Evolutionary conservation across 1,140 invertebrate genomes (phyloP), one percentile per base, ranked within the genome.

Genomic region (Diabrotica virgifera): DNA sequence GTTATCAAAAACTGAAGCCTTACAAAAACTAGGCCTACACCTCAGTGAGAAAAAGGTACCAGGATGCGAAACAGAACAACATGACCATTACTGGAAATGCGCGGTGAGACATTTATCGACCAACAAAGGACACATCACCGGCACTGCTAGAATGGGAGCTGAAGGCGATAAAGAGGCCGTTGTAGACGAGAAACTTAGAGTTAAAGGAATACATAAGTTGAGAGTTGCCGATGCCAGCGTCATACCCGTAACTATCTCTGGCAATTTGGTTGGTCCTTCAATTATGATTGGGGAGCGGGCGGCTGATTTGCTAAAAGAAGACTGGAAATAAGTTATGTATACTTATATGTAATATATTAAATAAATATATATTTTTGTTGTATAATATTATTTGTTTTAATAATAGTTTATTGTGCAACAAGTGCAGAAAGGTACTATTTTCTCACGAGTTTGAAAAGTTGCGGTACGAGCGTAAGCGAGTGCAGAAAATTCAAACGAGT

Each of bases 211-310:
- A 5, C 50, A 77, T 12, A 75, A 76, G 14, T 76, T 94, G 36
- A 81, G 92, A 36, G 89, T 93, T 0, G 86, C 85, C 0, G 92
- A 94, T 76, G 86, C 86, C 54, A 90, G 89, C 52, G 81, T 94
- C 0, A 90, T 93, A 80, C 91, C 92, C 0, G 80, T 79, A 3
- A 83, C 90, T 12, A 83, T 89, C 8, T 84, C 82, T 5, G 90
- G 86, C 0, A 90, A 94, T 72, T 85, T 89, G 0, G 90, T 89
- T 62, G 89, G 88, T 0, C 85, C 86, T 0, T 86, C 88, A 5
- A 85, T 86, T 55, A 94, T 96, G 92, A 90, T 96, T 62, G 94
- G 86, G 0, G 94, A 97, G 77, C 93, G 93, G 75, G 91, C 85
- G 0, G 87, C 92, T 0, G 90, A 94, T 76, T 81, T 95, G 74